A percentile compares a stretch with the other conserved stretches of the same genome.
Evolutionary conservation across 2,113 vertebrate genomes (phyloP).

Genomic region (Catharus bicknelli): DNA sequence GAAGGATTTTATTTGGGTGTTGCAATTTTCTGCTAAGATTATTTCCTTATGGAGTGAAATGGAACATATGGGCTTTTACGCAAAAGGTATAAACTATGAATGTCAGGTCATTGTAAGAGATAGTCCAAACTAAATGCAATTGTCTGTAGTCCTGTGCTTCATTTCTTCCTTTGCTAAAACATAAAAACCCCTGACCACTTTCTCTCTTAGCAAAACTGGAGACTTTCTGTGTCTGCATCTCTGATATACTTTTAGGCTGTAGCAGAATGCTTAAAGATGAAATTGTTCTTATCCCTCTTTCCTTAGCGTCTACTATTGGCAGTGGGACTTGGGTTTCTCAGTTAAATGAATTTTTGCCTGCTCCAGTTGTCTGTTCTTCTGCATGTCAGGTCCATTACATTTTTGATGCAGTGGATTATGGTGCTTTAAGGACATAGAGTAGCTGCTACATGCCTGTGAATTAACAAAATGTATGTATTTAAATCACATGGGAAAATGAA

Average conservation of each 20-base stretch:
- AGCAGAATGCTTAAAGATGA: background rate
- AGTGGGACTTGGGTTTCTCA: background rate
- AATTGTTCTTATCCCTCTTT: background rate
- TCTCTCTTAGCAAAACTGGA: background rate
- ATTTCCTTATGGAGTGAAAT: background rate
- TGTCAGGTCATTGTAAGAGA: background rate
- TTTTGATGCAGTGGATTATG: conserved; percentile 11
- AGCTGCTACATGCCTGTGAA: background rate
- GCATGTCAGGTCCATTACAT: background rate
- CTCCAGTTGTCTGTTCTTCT: background rate
- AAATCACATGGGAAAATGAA: background rate
- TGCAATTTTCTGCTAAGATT: background rate
- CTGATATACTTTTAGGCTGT: background rate
- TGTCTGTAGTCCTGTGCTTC: background rate
- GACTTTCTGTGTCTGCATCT: background rate
- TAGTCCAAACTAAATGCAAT: background rate
- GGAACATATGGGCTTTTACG: background rate
- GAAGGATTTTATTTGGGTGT: background rate
- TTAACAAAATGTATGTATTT: conserved; percentile 12
- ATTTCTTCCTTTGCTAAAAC: background rate
- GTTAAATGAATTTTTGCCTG: background rate
- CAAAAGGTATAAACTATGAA: background rate
- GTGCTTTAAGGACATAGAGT: background rate
- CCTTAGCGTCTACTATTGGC: background rate
- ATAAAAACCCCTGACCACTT: background rate